A percentile compares a stretch with the other conserved stretches of the same genome.
Evolutionary conservation across 2,888 invertebrate genomes (phyloP).

Genomic region (Apotomis turbidana): DNA sequence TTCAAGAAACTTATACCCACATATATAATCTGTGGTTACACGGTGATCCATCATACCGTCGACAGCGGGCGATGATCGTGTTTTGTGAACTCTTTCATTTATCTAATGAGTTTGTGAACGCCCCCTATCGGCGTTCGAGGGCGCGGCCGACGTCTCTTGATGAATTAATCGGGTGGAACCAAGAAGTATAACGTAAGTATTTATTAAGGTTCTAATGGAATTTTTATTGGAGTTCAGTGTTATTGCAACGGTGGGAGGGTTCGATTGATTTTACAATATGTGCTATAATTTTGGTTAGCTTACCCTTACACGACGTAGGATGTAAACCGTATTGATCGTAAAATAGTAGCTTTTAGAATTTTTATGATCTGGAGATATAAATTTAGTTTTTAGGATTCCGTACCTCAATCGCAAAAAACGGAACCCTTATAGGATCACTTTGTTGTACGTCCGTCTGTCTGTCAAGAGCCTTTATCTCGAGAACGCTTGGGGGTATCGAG

Average conservation of each 20-base stretch:
- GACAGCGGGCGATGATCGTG: slow-evolving; percentile 56
- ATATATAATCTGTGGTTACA: slow-evolving; percentile 32
- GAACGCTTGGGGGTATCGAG: too few species aligned
- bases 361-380: too few species aligned
- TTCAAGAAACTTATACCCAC: slow-evolving; percentile 10
- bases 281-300: not conserved
- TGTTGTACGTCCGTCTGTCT: too few species aligned
- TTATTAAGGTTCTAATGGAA: slow-evolving; percentile 28
- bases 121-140: slow-evolving; percentile 54
- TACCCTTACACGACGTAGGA: too few species aligned
- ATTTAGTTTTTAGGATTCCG: too few species aligned
- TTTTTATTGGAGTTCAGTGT: slow-evolving; percentile 29
- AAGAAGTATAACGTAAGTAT: slow-evolving; percentile 45
- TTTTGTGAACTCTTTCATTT: slow-evolving; percentile 80
- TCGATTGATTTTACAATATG: not conserved
- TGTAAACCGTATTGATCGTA: too few species aligned
- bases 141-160: slow-evolving; percentile 63
- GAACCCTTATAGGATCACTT: too few species aligned
- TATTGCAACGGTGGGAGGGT: slow-evolving; percentile 1
- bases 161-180: slow-evolving; percentile 66
- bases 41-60: slow-evolving; percentile 67
- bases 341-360: too few species aligned
- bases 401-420: too few species aligned
- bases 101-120: slow-evolving; percentile 71
- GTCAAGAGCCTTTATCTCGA: too few species aligned